Percentiles rank a stretch among this genome's conserved stretches.
Conservation (phyloP, 1,140 invertebrate species). For the Brachionus koreanus region DNA sequence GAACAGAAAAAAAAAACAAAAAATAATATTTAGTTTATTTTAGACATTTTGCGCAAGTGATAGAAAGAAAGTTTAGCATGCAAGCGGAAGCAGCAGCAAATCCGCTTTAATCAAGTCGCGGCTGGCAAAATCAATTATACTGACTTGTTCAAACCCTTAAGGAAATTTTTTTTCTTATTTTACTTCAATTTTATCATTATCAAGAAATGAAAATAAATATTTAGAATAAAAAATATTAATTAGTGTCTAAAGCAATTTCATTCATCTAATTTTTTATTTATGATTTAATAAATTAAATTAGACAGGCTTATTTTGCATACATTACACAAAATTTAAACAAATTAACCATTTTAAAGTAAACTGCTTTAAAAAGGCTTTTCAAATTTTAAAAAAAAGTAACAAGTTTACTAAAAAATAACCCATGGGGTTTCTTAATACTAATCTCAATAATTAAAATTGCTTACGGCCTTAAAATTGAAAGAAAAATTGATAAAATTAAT, state of each 20-base stretch:
- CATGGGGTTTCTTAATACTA: not conserved
- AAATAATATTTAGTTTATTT: not conserved
- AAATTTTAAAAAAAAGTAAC: no score
- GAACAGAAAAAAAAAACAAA: not conserved
- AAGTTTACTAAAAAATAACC: not conserved
- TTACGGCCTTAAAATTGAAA: not conserved
- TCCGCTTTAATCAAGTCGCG: not conserved
- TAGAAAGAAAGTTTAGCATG: not conserved
- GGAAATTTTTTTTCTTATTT: not conserved
- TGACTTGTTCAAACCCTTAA: not conserved
- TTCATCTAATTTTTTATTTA: not conserved
- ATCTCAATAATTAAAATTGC: not conserved
- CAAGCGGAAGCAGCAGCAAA: not conserved
- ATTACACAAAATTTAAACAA: not conserved
- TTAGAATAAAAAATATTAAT: slow-evolving; percentile 4
- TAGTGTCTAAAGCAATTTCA: not conserved
- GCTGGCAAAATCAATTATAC: not conserved
- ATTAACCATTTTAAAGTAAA: not conserved
- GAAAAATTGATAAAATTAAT: not conserved
- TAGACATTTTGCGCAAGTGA: not conserved
- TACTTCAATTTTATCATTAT: not conserved
- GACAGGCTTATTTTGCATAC: not conserved
- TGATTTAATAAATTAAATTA: not conserved
- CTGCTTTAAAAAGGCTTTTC: not conserved
- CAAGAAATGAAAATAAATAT: not conserved